Evolutionary conservation across 2,797 vertebrate genomes (phyloP), one percentile per base, ranked within the genome.

Genomic region (Fistularia commersonii): DNA sequence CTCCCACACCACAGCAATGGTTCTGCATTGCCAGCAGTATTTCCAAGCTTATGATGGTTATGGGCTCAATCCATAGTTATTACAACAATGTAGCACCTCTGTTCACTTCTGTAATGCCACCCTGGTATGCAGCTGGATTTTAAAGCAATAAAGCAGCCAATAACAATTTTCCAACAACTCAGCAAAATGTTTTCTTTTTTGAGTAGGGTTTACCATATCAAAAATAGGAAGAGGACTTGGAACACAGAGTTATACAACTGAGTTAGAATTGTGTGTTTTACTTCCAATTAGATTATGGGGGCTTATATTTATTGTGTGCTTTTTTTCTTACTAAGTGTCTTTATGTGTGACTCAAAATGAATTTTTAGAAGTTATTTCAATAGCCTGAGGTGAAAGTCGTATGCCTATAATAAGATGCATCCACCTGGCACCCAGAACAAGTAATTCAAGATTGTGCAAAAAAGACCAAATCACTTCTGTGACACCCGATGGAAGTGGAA

Each of bases 1-100:
- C 50, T 48, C 59, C 65, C 49, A 62, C 69, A 56, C 57, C 53
- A 57, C 58, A 69, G 71, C 52, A 23, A 54, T 55, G 45, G 64
- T 58, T 43, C 54, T 63, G 48, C 48, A 9, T 37, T 42, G 65
- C 64, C 66, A 66, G 57, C 65, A 61, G 32, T 45, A 11, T 57
- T 50, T 61, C 45, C 38, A 15, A 55, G 61, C 51, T 41, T 11
- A 7, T 4, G 5, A 32, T 34, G 23, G 34, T 51, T 56, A 57
- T 71, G 59, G 60, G 47, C 52, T 59, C 59, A 45, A 54, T 67
- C 45, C 32, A 69, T 13, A 57, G 40, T 48, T 48, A 37, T 12
- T 36, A 34, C 44, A 67, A 23, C 23, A 45, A 66, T 49, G 51
- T 64, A 61, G 50, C 64, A 54, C 39, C 49, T 33, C 37, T 6